Base-by-base conservation (phyloP, 2,888 invertebrate genomes). In the Nomada goodeniana region DNA sequence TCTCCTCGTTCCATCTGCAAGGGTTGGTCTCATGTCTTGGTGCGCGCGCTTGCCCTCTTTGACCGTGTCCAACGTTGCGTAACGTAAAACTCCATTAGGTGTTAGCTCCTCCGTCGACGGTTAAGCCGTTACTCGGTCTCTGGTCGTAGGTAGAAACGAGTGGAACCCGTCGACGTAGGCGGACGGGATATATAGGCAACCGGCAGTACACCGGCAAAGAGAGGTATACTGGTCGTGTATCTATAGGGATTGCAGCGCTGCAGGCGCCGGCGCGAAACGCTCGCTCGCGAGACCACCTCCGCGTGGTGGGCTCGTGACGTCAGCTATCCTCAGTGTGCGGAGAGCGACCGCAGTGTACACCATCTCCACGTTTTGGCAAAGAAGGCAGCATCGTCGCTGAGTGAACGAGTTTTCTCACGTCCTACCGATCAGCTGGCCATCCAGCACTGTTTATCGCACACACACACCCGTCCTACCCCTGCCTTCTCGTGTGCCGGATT, bases 231-330 rank as follows among this genome's bases (percentile, higher is more conserved):
- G 79, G 71, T 75, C 52, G 80, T 81, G 82, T 84, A 78, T 84
- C 89, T 89, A 89, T 89, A 89, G 86, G 88, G 88, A 86, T 88
- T 79, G 88, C 83, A 83, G 89, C 86, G 89, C 89, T 88, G 90
- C 89, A 80, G 88, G 92, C 92, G 92, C 92, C 90, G 91, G 92
- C 92, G 93, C 93, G 90, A 88, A 86, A 86, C 89, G 86, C 81
- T 88, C 86, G 89, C 89, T 91, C 88, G 92, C 90, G 91, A 92
- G 89, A 90, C 92, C 91, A 90, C 91, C 92, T 92, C 93, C 93
- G 92, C 93, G 93, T 93, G 93, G 92, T 92, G 91, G 91, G 90
- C 90, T 92, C 91, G 90, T 93, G 93, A 92, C 93, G 93, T 93
- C 92, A 93, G 91, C 89, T 90, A 87, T 86, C 87, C 91, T 92